These are phyloP conservation scores for Siphonodentalium dalli DNA, from an alignment of 2,888 invertebrate species.

Conservation along the genomic window DNA sequence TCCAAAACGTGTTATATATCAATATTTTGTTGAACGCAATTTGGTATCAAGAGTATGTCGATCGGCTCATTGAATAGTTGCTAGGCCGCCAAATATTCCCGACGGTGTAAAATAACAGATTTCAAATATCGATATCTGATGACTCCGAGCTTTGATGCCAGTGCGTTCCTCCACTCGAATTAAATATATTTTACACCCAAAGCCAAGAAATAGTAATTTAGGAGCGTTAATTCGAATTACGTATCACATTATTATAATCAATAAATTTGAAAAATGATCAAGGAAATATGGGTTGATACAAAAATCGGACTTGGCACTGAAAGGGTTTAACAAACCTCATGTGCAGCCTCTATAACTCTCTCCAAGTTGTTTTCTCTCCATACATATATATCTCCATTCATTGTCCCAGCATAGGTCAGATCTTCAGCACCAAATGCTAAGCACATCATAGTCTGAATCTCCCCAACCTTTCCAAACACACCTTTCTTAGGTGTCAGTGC, in stretches of 20 bases:
- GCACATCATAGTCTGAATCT: slow-evolving; percentile 64
- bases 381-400: slow-evolving; percentile 65
- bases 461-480: slow-evolving; percentile 62
- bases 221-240: too few relatives aligned
- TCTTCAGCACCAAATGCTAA: slow-evolving; percentile 58
- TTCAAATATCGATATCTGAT: too few relatives aligned
- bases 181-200: too few relatives aligned
- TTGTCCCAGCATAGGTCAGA: slow-evolving; percentile 62
- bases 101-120: too few relatives aligned
- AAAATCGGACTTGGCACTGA: not conserved
- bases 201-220: too few relatives aligned
- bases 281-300: not conserved
- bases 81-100: too few relatives aligned
- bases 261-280: not conserved
- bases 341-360: slow-evolving; percentile 58
- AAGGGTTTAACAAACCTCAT: slow-evolving; percentile 51
- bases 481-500: slow-evolving; percentile 63
- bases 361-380: slow-evolving; percentile 62
- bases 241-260: not conserved
- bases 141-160: too few relatives aligned
- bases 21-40: too few relatives aligned
- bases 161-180: too few relatives aligned
- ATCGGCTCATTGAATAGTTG: too few relatives aligned
- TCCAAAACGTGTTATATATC: too few relatives aligned
- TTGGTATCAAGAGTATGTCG: too few relatives aligned